Percentiles rank a stretch among this genome's conserved stretches.
Conservation (phyloP, 2,113 vertebrate genomes). For the Thalassoma bifasciatum region DNA sequence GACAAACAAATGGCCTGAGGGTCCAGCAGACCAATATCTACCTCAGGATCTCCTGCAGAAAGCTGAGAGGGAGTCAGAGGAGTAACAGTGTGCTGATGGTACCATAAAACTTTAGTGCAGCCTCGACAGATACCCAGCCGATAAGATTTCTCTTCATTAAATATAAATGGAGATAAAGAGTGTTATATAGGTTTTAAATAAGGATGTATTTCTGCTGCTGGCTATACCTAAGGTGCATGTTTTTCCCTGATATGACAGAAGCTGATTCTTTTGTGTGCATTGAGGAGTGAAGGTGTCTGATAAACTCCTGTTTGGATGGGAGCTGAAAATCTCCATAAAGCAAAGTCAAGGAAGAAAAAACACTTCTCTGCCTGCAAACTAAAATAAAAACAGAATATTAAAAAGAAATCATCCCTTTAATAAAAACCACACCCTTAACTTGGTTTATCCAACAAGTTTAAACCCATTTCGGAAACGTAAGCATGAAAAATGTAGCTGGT, state of each 20-base stretch:
- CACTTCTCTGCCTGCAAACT: conserved; percentile 11
- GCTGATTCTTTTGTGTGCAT: neutral
- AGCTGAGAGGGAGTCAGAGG: conserved; percentile 1
- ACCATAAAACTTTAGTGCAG: neutral
- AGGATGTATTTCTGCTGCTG: neutral
- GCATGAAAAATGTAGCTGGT: too few species aligned
- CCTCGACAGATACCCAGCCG: neutral
- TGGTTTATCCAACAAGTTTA: conserved; percentile 45
- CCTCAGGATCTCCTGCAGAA: conserved; percentile 1
- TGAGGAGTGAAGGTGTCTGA: conserved; percentile 12
- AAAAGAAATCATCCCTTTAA: conserved; percentile 34
- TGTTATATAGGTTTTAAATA: neutral
- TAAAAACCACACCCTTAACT: conserved; percentile 1
- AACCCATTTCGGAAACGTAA: too few species aligned
- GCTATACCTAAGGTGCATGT: neutral
- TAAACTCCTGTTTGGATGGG: conserved; percentile 32
- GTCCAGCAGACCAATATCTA: conserved; percentile 33
- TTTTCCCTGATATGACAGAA: conserved; percentile 7
- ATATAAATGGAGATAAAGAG: neutral
- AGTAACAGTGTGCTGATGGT: too few species aligned
- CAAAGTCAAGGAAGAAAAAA: conserved; percentile 37
- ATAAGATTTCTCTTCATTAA: conserved; percentile 5
- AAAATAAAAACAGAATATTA: conserved; percentile 41
- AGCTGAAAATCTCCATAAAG: conserved; percentile 22
- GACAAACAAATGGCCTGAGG: conserved; percentile 26